These are phyloP conservation scores for Pangasianodon hypophthalmus DNA, from an alignment of 2,113 vertebrate species.

Conservation along the genomic window DNA sequence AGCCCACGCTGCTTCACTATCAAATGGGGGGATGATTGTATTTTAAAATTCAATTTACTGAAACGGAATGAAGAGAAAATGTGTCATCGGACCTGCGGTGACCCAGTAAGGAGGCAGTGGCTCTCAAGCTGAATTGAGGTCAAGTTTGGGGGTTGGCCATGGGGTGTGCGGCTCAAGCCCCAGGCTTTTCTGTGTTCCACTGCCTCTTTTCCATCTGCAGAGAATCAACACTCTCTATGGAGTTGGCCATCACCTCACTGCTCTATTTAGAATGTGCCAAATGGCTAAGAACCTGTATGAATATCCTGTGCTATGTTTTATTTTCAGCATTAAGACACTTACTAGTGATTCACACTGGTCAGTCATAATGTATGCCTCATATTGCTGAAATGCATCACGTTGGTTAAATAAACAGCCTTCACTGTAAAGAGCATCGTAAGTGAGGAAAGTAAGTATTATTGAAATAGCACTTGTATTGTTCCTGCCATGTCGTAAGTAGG, in stretches of 20 bases:
- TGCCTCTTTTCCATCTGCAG: conserved; percentile 8
- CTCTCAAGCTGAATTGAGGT: conserved; percentile 54
- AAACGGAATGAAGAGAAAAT: conserved; percentile 55
- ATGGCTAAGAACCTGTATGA: background rate
- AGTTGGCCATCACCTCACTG: background rate
- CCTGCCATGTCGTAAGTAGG: conserved; percentile 23
- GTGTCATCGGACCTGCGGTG: conserved; percentile 45
- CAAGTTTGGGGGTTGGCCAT: conserved; percentile 26
- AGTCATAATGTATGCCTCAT: conserved; percentile 4
- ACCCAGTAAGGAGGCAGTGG: conserved; percentile 42
- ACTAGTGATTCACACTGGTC: conserved; percentile 19
- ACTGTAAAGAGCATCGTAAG: conserved; percentile 28
- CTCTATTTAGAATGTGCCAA: background rate
- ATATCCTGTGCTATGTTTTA: background rate
- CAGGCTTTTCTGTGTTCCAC: conserved; percentile 12
- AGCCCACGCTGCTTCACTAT: conserved; percentile 46
- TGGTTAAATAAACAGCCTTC: conserved; percentile 13
- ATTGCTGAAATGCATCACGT: background rate
- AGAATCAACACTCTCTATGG: conserved; percentile 22
- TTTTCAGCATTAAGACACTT: background rate
- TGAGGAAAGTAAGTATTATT: conserved; percentile 32
- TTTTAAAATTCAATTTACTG: conserved; percentile 62
- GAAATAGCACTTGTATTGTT: conserved; percentile 30
- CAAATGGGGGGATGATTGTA: conserved; percentile 54
- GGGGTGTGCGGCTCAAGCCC: conserved; percentile 22